Evolutionary conservation across 2,888 invertebrate genomes (phyloP).

Genomic region (Metellina segmentata): DNA sequence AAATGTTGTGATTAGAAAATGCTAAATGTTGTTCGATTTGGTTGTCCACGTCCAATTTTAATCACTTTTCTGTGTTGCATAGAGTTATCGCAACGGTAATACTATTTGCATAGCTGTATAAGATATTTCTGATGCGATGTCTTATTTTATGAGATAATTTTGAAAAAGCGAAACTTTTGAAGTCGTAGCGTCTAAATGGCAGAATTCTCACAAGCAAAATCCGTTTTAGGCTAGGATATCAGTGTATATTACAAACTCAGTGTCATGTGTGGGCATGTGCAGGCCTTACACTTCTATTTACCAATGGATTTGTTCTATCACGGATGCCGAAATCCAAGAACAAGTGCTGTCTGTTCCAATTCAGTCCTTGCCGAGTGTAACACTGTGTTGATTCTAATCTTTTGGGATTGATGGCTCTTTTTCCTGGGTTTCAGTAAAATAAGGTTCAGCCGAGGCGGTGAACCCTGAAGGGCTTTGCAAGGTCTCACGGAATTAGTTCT

Average conservation of each 20-base stretch:
- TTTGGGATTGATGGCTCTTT: neutral
- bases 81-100: too few species aligned
- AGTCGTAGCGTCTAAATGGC: too few species aligned
- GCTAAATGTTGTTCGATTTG: too few species aligned
- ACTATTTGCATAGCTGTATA: too few species aligned
- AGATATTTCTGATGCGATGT: too few species aligned
- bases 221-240: conserved; percentile 13
- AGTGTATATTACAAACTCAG: conserved; percentile 36
- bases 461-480: neutral
- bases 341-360: conserved; percentile 27
- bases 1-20: too few species aligned
- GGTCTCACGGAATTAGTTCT: neutral
- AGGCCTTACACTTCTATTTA: conserved; percentile 45
- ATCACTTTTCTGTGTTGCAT: too few species aligned
- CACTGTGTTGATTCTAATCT: neutral
- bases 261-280: neutral
- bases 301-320: conserved; percentile 22
- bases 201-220: too few species aligned
- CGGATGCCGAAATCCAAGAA: conserved; percentile 7
- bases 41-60: too few species aligned
- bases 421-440: neutral
- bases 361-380: neutral
- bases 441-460: neutral
- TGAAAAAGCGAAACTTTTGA: too few species aligned
- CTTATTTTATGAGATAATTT: too few species aligned